Evolutionary conservation across 2,113 vertebrate species (phyloP).

Genomic region (Gallinago undulata): DNA sequence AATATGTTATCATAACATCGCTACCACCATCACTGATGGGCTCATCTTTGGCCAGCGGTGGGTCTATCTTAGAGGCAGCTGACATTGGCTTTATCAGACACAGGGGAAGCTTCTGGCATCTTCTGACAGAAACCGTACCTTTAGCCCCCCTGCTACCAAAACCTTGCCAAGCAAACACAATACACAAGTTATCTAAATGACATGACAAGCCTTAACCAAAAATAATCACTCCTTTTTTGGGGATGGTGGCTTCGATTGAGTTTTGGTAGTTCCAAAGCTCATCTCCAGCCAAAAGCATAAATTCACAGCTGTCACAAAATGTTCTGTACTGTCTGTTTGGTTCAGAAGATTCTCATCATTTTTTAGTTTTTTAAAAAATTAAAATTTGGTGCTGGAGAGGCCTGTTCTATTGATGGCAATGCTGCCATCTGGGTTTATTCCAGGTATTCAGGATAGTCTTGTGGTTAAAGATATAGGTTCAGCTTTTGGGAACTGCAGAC

Average conservation of each 20-base stretch:
- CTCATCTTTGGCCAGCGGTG: fast-evolving
- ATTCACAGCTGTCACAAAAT: background rate
- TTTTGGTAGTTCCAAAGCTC: background rate
- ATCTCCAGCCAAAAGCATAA: background rate
- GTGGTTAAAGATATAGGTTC: background rate
- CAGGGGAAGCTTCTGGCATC: background rate
- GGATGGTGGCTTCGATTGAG: background rate
- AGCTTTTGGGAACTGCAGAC: background rate
- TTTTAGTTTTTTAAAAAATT: background rate
- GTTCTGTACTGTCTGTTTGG: background rate
- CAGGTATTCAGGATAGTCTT: background rate
- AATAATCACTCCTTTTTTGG: background rate
- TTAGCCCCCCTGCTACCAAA: background rate
- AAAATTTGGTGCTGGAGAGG: background rate
- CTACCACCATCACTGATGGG: fast-evolving
- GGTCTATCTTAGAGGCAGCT: fast-evolving
- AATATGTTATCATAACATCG: background rate
- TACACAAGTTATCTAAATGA: background rate
- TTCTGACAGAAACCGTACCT: background rate
- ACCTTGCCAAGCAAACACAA: background rate
- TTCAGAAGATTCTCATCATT: background rate
- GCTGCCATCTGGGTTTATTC: background rate
- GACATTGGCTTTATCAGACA: background rate
- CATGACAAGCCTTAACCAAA: background rate
- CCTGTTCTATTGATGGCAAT: too few species aligned